Conservation (phyloP, 2,888 invertebrate genomes). For the Lydus trimaculatus region DNA sequence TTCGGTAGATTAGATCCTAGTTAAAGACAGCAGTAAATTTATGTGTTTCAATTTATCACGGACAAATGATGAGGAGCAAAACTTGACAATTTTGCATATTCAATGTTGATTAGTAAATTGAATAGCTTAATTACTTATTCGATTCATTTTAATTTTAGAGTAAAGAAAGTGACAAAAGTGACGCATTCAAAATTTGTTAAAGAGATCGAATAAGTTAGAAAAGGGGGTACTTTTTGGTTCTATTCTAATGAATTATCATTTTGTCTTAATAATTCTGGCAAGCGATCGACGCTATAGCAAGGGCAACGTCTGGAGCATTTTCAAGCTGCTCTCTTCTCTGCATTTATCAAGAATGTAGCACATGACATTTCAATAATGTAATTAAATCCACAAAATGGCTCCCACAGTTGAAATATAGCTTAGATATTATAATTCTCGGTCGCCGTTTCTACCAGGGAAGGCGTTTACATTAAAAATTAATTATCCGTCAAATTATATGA, state of each 20-base stretch:
- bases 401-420: constrained; percentile 58
- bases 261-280: constrained; percentile 54
- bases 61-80: constrained; percentile 40
- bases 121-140: constrained; percentile 47
- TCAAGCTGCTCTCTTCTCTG: constrained; percentile 50
- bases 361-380: constrained; percentile 62
- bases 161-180: constrained; percentile 47
- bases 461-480: constrained; percentile 56
- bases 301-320: constrained; percentile 51
- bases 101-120: constrained; percentile 46
- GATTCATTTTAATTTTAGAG: constrained; percentile 40
- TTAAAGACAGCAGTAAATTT: constrained; percentile 9
- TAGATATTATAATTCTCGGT: constrained; percentile 57
- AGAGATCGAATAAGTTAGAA: constrained; percentile 14
- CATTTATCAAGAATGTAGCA: constrained; percentile 60
- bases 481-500: constrained; percentile 53
- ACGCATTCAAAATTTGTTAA: constrained; percentile 38
- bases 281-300: constrained; percentile 46
- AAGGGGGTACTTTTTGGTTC: constrained; percentile 26
- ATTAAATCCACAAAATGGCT: constrained; percentile 61
- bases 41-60: constrained; percentile 31
- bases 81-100: constrained; percentile 46
- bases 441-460: constrained; percentile 47
- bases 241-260: constrained; percentile 52
- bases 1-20: constrained; percentile 20